Percentiles rank a stretch among this genome's conserved stretches.
Evolutionary conservation across 1,140 invertebrate genomes (phyloP).

Genomic region (Riptortus pedestris): DNA sequence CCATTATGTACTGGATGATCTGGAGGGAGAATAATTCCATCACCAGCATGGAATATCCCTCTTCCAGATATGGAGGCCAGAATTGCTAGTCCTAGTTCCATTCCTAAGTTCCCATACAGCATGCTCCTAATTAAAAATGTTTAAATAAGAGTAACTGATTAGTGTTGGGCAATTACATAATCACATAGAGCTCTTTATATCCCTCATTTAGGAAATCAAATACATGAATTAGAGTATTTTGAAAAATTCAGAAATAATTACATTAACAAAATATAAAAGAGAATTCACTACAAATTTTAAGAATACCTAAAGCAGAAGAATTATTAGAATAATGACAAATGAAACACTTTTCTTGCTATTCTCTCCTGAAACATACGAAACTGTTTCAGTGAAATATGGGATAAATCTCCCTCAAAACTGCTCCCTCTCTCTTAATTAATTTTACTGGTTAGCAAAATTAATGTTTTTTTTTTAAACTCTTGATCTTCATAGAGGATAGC

Average conservation of each 20-base stretch:
- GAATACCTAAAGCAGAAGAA: too few relatives aligned
- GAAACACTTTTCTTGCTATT: too few relatives aligned
- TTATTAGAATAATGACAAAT: too few relatives aligned
- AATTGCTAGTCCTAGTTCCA: slow-evolving; percentile 40
- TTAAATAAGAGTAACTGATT: background rate
- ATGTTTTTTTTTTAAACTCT: too few relatives aligned
- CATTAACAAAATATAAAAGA: background rate
- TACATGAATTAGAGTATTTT: background rate
- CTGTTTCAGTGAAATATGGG: too few relatives aligned
- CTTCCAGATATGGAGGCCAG: slow-evolving; percentile 38
- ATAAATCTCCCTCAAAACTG: too few relatives aligned
- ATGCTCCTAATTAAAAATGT: slow-evolving; percentile 38
- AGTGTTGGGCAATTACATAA: background rate
- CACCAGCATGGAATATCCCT: slow-evolving; percentile 38
- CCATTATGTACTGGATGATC: slow-evolving; percentile 29
- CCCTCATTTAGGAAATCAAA: background rate
- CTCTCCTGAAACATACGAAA: too few relatives aligned
- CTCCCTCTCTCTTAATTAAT: too few relatives aligned
- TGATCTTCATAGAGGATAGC: too few relatives aligned
- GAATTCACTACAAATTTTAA: too few relatives aligned
- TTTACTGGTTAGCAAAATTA: too few relatives aligned
- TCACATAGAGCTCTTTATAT: background rate
- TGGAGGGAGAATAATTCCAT: slow-evolving; percentile 36
- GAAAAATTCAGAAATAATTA: background rate
- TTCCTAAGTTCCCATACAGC: slow-evolving; percentile 41